Evolutionary conservation across 2,888 invertebrate species (phyloP).

Genomic region (Lasioglossum villosulum): DNA sequence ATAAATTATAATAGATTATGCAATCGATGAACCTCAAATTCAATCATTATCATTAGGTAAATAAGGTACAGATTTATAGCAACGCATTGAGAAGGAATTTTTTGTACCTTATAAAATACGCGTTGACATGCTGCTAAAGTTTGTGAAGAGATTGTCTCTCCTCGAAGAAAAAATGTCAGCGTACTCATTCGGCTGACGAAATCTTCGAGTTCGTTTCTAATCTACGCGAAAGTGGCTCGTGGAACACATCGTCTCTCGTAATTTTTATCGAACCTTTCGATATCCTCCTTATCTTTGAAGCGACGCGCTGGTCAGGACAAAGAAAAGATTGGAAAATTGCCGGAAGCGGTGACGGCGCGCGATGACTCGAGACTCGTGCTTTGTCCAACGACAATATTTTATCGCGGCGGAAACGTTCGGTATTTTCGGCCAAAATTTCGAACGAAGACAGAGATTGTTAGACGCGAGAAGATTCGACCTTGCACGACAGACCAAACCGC

Average conservation of each 20-base stretch:
- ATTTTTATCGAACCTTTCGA: not conserved
- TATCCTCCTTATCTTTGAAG: not conserved
- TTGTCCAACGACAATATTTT: not conserved
- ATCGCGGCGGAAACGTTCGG: not conserved
- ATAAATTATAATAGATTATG: not conserved
- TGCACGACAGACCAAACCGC: slow-evolving; percentile 30
- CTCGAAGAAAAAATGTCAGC: not conserved
- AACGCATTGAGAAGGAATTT: not conserved
- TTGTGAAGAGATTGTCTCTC: not conserved
- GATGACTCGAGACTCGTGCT: not conserved
- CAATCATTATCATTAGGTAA: not conserved
- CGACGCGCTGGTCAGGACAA: not conserved
- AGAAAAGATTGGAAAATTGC: not conserved
- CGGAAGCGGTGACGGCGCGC: not conserved
- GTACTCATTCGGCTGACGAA: not conserved
- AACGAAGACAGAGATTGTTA: not conserved
- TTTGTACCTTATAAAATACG: not conserved
- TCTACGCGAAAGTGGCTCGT: not conserved
- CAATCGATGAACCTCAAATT: not conserved
- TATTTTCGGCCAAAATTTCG: not conserved
- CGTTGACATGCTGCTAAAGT: not conserved
- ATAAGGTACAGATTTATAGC: not conserved
- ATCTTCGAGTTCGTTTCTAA: not conserved
- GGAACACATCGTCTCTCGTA: not conserved
- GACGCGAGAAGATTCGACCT: slow-evolving; percentile 23